Base-by-base conservation (phyloP, 1,140 invertebrate genomes). In the Globodera ellingtonae region DNA sequence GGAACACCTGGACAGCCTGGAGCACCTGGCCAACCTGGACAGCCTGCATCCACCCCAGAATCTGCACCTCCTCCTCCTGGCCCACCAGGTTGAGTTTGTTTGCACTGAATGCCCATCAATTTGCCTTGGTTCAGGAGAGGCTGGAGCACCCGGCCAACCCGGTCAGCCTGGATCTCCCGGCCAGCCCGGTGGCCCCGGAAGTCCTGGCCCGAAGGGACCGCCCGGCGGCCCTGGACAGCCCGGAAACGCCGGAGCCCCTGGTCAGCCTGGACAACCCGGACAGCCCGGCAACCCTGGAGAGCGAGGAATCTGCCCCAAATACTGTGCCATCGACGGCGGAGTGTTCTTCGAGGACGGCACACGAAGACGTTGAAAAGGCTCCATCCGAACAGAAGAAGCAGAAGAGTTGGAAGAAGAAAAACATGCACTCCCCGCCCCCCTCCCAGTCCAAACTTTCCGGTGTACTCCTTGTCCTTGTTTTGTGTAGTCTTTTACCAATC, bases 291-390 rank as follows among this genome's bases (percentile, higher is more conserved):
- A 18, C 15, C 81, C 56, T n/a, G 81, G 81, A 18, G 81, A 82
- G 66, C 48, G 81, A 21, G 81, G 81, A 66, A 82, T 82, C 21
- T 82, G 81, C 24, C 81, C 81, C 13, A 82, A 82, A 82, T 72
- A 72, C 35, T 81, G 82, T 69, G 81, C 81, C 67, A 59, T 82
- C n/a, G 81, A 82, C 69, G 81, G 81, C 9, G 81, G 81, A 56
- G 81, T 82, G 24, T 82, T 82, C 83, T 84, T 84, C 81, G 83
- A 85, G 59, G 83, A 84, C 75, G 83, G 82, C 47, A 83, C 82
- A 47, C 69, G 81, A 24, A 62, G 82, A 75, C 79, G 79, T 70
- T 80, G 69, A 80, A 15, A 50, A 13, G 50, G 35, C 35, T 35
- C 3, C 35, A 35, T 35, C 35, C 35, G 35, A 35, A 35, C 35